Base-by-base conservation (phyloP, 2,888 invertebrate species). In the Drosophila mercatorum region DNA sequence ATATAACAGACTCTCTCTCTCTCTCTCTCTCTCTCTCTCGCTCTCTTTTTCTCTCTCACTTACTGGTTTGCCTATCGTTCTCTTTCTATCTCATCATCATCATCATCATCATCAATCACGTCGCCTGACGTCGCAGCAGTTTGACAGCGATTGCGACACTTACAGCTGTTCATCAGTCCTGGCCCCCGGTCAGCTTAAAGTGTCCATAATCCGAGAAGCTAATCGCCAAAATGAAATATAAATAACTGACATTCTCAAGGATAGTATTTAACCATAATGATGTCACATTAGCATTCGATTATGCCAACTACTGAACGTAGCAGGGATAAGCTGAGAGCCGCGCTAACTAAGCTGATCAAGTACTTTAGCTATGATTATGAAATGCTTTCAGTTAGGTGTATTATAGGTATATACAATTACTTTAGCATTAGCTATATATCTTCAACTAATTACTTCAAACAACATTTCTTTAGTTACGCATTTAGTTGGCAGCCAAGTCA, bases 81-180 rank as follows among this genome's bases (percentile, higher is more conserved):
- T 11, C 47, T 41, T 11, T 36, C 41, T 41, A 17, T 47, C 22
- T 56, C 47, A 59, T 57, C 43, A 44, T 46, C 57, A 52, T 68
- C 67, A 58, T 70, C 80, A 85, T 87, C 88, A 89, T 79, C 89
- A 88, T 87, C 80, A 83, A 86, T 83, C 75, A 75, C 72, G 41
- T 56, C 51, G 55, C 36, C 55, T 69, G 62, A 52, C 61, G 68
- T 66, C 57, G 71, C 66, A 66, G 69, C 87, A 76, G 81, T 83
- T 88, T 89, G 83, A 89, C 84, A 87, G 84, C 77, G 68, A 87
- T 87, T 87, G 79, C 82, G 84, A 89, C 84, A 89, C 68, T 84
- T 89, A 84, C 84, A 84, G 81, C 88, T 86, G 86, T 83, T 83
- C 72, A 75, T 63, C 75, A 69, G 67, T 22, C 38, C 62, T 41